phyloP scores from a whole-genome alignment of 2,113 vertebrate genomes.

The Gila orcuttii region DNA sequence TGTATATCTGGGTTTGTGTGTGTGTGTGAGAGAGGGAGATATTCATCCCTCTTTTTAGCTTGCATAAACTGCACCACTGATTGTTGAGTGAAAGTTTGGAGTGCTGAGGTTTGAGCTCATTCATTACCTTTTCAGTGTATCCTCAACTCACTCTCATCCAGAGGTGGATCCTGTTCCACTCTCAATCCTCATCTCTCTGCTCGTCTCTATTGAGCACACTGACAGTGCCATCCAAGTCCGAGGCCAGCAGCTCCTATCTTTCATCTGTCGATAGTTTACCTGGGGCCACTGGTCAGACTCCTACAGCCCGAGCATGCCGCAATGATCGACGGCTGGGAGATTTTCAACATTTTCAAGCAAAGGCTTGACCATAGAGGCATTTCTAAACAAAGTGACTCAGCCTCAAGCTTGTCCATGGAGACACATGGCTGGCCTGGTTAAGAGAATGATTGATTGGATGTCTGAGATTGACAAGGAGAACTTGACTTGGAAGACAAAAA shows the following conservation, averaged over 20 bases:
- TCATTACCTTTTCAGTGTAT: constrained; percentile 10
- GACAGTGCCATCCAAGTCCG: constrained; percentile 3
- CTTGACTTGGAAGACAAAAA: constrained; percentile 61
- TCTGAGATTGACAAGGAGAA: constrained; percentile 30
- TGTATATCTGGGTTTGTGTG: not conserved
- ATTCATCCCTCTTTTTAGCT: not conserved
- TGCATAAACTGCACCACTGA: not conserved
- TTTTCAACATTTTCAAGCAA: not conserved
- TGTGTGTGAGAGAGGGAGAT: not conserved
- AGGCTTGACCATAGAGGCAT: constrained; percentile 1
- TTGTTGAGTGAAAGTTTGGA: constrained; percentile 6
- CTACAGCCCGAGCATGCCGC: not conserved
- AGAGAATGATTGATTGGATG: constrained; percentile 25
- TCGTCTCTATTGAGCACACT: constrained; percentile 10
- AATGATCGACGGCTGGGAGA: not conserved
- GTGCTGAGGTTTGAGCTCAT: constrained; percentile 9
- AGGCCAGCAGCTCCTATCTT: constrained; percentile 26
- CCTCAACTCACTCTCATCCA: constrained; percentile 8
- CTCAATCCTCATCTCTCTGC: not conserved
- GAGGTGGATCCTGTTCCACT: constrained; percentile 6
- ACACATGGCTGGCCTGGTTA: constrained; percentile 16
- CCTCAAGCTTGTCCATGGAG: constrained; percentile 30
- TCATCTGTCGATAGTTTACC: constrained; percentile 20
- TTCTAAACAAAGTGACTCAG: constrained; percentile 29
- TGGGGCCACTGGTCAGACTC: constrained; percentile 12